Conservation (phyloP, 2,888 invertebrate species). For the Drosophila multiciliata region DNA sequence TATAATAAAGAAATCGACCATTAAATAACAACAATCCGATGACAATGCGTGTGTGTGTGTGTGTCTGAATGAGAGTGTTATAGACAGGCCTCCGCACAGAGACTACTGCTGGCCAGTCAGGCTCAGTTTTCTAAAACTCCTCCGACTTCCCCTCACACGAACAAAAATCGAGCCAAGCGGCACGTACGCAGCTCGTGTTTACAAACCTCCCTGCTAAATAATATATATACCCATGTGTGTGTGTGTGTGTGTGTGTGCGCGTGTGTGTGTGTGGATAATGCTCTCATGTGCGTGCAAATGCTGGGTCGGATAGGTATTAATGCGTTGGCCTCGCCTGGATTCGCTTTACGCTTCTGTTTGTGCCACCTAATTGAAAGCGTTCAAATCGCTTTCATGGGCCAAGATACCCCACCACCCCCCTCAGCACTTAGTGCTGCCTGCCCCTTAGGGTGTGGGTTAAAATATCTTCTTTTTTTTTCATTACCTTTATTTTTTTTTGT, state of each 20-base stretch:
- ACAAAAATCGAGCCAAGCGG: constrained; percentile 2
- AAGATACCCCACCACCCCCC: constrained; percentile 2
- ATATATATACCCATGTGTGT: constrained; percentile 5
- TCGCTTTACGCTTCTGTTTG: constrained; percentile 47
- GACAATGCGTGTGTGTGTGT: background rate
- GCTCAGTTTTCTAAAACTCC: constrained; percentile 14
- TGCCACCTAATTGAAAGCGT: constrained; percentile 67
- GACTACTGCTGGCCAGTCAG: constrained; percentile 15
- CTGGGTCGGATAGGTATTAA: constrained; percentile 32
- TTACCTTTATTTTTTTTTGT: background rate
- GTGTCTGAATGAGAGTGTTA: constrained; percentile 17
- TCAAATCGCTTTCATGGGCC: constrained; percentile 54
- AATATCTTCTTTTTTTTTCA: constrained; percentile 10
- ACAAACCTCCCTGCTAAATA: constrained; percentile 20
- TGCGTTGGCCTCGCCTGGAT: constrained; percentile 20
- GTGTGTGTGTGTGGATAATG: constrained; percentile 10
- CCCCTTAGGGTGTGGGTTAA: background rate
- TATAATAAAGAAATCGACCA: constrained; percentile 38
- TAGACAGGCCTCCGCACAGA: constrained; percentile 19
- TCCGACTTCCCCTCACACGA: background rate
- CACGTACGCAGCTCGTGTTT: constrained; percentile 31
- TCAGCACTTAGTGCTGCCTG: constrained; percentile 4
- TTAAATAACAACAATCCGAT: constrained; percentile 37
- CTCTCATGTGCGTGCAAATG: constrained; percentile 16
- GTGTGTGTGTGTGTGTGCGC: background rate